Conservation (phyloP, 2,888 invertebrate species). For the Morinoia aosen region DNA sequence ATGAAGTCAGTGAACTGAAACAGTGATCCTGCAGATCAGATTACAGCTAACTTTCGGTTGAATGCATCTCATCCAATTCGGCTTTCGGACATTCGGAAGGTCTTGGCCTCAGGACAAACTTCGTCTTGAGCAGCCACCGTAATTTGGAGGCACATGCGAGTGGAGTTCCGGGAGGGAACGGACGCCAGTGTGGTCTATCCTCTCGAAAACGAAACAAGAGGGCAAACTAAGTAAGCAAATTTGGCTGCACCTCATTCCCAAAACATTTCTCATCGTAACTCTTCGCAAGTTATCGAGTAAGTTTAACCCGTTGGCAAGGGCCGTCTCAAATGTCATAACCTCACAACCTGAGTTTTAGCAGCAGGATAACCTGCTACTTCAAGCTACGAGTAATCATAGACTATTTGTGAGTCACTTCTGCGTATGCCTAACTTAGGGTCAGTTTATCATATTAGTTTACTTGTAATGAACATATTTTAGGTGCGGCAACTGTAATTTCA, state of each 20-base stretch:
- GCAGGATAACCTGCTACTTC: too few relatives aligned
- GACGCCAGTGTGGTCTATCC: neutral
- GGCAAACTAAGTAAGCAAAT: neutral
- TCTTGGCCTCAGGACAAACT: neutral
- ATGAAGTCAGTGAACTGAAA: neutral
- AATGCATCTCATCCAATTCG: conserved; percentile 13
- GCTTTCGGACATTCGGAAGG: neutral
- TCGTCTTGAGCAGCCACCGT: neutral
- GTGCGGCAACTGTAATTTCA: too few relatives aligned
- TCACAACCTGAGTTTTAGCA: too few relatives aligned
- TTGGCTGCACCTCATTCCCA: neutral
- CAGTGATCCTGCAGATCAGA: conserved; percentile 7
- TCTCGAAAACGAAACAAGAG: neutral
- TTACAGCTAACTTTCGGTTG: neutral
- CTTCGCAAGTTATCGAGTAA: neutral
- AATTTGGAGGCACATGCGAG: neutral
- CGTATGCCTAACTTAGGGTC: too few relatives aligned
- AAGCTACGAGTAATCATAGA: too few relatives aligned
- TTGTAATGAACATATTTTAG: too few relatives aligned
- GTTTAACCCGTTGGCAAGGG: neutral
- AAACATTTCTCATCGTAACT: neutral
- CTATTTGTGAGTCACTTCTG: too few relatives aligned
- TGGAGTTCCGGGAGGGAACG: neutral
- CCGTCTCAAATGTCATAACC: too few relatives aligned
- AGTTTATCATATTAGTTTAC: too few relatives aligned